Evolutionary conservation across 2,113 vertebrate genomes (phyloP).

Genomic region (Electrona antarctica): DNA sequence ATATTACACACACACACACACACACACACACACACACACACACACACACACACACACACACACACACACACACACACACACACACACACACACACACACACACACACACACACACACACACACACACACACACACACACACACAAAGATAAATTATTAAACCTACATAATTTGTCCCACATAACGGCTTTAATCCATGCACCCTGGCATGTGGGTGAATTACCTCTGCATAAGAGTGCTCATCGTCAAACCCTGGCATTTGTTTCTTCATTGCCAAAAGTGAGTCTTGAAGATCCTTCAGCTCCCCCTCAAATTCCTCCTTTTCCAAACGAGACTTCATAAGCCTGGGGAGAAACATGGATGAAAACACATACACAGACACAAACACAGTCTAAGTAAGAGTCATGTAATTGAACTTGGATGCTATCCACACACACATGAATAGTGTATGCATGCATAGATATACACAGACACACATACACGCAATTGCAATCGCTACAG

Average conservation of each 20-base stretch:
- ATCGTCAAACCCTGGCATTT: constrained; percentile 60
- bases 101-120: too few species aligned
- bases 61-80: background rate
- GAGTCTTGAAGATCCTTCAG: constrained; percentile 79
- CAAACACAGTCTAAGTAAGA: constrained; percentile 3
- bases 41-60: too few species aligned
- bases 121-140: too few species aligned
- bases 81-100: too few species aligned
- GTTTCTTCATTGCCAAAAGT: constrained; percentile 67
- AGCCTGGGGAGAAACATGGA: constrained; percentile 74
- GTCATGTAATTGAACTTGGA: background rate
- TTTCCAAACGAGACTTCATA: constrained; percentile 83
- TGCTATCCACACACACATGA: background rate
- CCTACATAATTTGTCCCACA: constrained; percentile 42
- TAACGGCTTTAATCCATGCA: constrained; percentile 28
- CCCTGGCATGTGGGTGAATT: constrained; percentile 28
- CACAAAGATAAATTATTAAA: too few species aligned
- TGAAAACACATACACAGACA: constrained; percentile 2
- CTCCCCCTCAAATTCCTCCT: constrained; percentile 84
- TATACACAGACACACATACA: constrained; percentile 2
- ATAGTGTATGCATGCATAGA: too few species aligned
- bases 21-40: too few species aligned
- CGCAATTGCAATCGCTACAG: background rate
- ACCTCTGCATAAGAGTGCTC: constrained; percentile 62
- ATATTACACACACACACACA: constrained; percentile 4